Evolutionary conservation across 2,113 vertebrate genomes (phyloP).

Genomic region (Pterocles burchelli): DNA sequence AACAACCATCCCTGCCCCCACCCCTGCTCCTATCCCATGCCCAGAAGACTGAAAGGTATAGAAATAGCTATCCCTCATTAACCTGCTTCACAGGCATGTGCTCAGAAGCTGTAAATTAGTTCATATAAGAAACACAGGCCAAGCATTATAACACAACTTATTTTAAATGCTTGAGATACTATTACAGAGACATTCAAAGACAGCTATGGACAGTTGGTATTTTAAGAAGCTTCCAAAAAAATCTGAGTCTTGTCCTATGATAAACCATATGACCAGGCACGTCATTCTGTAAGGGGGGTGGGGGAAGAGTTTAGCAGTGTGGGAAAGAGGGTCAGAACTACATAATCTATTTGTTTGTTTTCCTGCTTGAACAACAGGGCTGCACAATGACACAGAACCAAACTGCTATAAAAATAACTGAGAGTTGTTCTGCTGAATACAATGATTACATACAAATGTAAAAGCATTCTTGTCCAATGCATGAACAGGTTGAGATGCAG

Average conservation of each 20-base stretch:
- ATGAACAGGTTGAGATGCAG: background rate
- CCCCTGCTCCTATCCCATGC: background rate
- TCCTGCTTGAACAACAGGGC: slow-evolving; percentile 1
- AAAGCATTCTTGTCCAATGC: background rate
- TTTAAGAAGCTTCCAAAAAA: slow-evolving; percentile 5
- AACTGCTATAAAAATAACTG: background rate
- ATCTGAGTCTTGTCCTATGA: slow-evolving; percentile 18
- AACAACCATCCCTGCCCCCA: background rate
- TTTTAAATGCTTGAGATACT: background rate
- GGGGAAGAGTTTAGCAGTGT: slow-evolving; percentile 5
- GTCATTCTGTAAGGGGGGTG: background rate
- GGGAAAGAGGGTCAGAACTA: slow-evolving; percentile 32
- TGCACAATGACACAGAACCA: background rate
- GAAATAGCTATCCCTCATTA: background rate
- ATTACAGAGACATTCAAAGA: slow-evolving; percentile 5
- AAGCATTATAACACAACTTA: background rate
- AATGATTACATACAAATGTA: background rate
- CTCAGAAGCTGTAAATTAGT: background rate
- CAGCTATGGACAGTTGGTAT: background rate
- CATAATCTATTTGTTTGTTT: slow-evolving; percentile 40
- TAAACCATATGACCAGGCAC: slow-evolving; percentile 14
- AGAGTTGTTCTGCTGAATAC: background rate
- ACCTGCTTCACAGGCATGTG: background rate
- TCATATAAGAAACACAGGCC: background rate
- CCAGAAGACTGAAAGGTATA: background rate